A percentile compares a stretch with the other conserved stretches of the same genome.
phyloP scores from a whole-genome alignment of 2,113 vertebrate genomes.

The Ophiodon elongatus region DNA sequence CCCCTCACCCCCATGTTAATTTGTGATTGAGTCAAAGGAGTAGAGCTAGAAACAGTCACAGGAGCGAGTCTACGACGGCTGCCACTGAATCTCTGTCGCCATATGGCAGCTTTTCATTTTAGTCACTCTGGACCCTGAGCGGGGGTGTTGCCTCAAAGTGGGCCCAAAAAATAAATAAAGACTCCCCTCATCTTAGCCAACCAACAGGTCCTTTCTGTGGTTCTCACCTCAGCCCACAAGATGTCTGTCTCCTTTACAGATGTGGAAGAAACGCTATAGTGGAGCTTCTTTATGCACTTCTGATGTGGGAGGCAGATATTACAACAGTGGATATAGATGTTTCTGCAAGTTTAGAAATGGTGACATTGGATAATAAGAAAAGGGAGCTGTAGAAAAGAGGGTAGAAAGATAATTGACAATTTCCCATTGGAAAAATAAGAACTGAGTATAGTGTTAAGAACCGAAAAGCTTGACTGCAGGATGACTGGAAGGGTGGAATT shows the following conservation, averaged over 20 bases:
- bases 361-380: constrained; percentile 12
- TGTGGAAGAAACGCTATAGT: background rate
- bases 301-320: constrained; percentile 17
- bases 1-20: constrained; percentile 18
- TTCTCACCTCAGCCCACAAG: background rate
- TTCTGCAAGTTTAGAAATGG: constrained; percentile 9
- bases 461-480: constrained; percentile 19
- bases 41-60: constrained; percentile 9
- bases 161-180: background rate
- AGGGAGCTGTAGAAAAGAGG: background rate
- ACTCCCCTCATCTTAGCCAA: constrained; percentile 1
- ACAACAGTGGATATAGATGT: constrained; percentile 1
- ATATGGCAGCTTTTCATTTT: constrained; percentile 45
- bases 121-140: too few relatives aligned
- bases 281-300: constrained; percentile 13
- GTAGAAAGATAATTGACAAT: constrained; percentile 40
- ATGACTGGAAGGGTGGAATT: constrained; percentile 51
- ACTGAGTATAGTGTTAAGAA: constrained; percentile 7
- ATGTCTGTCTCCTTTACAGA: constrained; percentile 7
- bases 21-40: constrained; percentile 33
- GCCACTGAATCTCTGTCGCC: constrained; percentile 37
- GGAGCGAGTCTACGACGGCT: constrained; percentile 13
- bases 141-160: constrained; percentile 6
- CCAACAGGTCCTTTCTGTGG: background rate
- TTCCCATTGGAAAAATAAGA: constrained; percentile 29